These are phyloP conservation scores for Eidolon dupreanum DNA, from an alignment of 2,797 vertebrate species.

Conservation along the genomic window DNA sequence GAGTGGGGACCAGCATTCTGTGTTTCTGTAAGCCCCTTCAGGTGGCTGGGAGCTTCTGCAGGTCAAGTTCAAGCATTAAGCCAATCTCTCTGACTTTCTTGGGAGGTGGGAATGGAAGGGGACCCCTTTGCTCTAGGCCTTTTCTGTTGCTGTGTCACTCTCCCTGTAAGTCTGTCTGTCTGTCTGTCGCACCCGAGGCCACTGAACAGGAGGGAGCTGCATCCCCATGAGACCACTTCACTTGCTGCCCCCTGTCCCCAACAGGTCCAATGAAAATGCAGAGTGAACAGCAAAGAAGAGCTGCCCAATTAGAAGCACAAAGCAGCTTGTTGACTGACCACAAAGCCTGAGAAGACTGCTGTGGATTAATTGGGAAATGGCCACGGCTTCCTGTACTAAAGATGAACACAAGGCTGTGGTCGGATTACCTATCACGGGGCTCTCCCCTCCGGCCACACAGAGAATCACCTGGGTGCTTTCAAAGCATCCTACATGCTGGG, in stretches of 20 bases:
- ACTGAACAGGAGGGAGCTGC: neutral
- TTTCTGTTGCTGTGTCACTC: neutral
- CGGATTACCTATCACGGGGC: neutral
- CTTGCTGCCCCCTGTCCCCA: neutral
- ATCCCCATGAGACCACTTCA: neutral
- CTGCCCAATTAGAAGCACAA: neutral
- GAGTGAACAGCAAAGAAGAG: neutral
- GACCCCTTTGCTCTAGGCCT: neutral
- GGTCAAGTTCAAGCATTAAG: neutral
- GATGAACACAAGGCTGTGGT: neutral
- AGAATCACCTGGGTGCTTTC: neutral
- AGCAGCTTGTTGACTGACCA: neutral
- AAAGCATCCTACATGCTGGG: neutral
- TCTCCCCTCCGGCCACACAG: neutral
- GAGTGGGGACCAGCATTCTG: neutral
- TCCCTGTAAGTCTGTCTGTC: neutral
- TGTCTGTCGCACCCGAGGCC: neutral
- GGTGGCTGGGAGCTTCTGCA: neutral
- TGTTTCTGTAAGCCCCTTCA: neutral
- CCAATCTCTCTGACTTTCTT: neutral
- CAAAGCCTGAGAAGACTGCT: neutral
- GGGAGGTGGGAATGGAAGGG: fast-evolving
- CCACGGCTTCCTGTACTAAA: neutral
- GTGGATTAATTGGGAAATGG: neutral
- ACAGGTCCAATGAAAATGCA: neutral